Percentiles rank a stretch among this genome's conserved stretches.
phyloP scores from a whole-genome alignment of 64 coral and sea anemone genomes.

The Catalaphyllia jardinei region DNA sequence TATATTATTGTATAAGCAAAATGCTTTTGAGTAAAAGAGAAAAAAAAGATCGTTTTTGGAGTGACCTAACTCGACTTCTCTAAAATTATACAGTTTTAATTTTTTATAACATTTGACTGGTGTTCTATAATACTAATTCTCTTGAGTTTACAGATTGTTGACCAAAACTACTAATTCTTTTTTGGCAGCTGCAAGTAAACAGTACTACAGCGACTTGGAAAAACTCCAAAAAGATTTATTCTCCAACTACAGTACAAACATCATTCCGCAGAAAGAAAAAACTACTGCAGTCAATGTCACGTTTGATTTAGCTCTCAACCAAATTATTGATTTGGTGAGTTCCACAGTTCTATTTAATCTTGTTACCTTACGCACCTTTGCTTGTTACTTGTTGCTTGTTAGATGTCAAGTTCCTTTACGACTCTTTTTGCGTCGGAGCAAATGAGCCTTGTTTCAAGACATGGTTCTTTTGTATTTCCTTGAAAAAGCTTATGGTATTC shows the following conservation, averaged over 20 bases:
- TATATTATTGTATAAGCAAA: neutral
- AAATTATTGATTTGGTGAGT: conserved; percentile 96
- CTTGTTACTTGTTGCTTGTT: no score
- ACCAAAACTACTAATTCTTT: neutral
- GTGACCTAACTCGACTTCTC: conserved; percentile 26
- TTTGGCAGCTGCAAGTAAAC: conserved; percentile 19
- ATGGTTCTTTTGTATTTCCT: neutral
- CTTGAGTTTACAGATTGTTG: neutral
- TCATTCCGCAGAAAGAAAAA: conserved; percentile 80
- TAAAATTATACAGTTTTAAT: conserved; percentile 27
- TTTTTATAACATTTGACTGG: conserved; percentile 51
- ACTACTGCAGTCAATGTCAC: conserved; percentile 64
- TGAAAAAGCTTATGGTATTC: neutral
- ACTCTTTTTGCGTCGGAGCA: neutral
- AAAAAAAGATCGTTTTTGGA: neutral
- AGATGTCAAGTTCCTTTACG: no score
- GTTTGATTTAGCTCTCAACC: conserved; percentile 90
- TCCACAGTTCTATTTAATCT: neutral
- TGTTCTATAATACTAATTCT: neutral
- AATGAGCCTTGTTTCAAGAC: neutral
- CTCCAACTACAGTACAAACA: conserved; percentile 83
- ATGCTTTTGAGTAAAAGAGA: neutral
- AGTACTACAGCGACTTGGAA: conserved; percentile 62
- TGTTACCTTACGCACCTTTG: neutral
- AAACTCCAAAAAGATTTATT: conserved; percentile 69